phyloP scores from a whole-genome alignment of 2,113 vertebrate genomes.

The Oreochromis aureus region DNA sequence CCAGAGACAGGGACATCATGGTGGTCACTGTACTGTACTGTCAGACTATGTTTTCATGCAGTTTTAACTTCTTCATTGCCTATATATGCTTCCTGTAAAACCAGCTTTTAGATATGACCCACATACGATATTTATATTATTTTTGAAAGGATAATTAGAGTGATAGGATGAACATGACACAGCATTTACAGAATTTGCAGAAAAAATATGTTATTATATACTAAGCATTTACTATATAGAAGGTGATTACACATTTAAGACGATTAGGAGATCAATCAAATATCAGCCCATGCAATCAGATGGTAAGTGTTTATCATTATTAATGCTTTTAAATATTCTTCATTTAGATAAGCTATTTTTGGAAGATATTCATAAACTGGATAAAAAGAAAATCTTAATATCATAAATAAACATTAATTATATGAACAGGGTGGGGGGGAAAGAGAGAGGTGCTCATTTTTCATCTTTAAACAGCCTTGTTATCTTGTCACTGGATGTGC shows the following conservation, averaged over 20 bases:
- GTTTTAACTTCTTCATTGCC: not conserved
- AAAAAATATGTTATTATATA: not conserved
- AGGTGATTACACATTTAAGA: not conserved
- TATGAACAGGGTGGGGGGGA: not conserved
- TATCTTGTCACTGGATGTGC: constrained; percentile 44
- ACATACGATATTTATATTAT: not conserved
- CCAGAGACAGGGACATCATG: not conserved
- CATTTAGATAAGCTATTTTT: not conserved
- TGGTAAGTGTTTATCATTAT: not conserved
- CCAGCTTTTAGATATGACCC: not conserved
- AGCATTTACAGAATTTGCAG: not conserved
- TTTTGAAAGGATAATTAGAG: not conserved
- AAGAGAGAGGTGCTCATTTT: constrained; percentile 20
- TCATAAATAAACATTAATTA: constrained; percentile 48
- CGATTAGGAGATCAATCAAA: constrained; percentile 5
- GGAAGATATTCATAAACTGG: not conserved
- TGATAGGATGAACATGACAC: not conserved
- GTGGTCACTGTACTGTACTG: not conserved
- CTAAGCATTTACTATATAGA: not conserved
- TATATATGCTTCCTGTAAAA: not conserved
- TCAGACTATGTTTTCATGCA: not conserved
- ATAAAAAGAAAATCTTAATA: not conserved
- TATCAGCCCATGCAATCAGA: not conserved
- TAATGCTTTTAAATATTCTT: not conserved
- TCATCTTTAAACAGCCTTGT: constrained; percentile 55